These are phyloP conservation scores for Patiria miniata DNA, from an alignment of 35 echinoderm and acorn worm species.

Conservation along the genomic window DNA sequence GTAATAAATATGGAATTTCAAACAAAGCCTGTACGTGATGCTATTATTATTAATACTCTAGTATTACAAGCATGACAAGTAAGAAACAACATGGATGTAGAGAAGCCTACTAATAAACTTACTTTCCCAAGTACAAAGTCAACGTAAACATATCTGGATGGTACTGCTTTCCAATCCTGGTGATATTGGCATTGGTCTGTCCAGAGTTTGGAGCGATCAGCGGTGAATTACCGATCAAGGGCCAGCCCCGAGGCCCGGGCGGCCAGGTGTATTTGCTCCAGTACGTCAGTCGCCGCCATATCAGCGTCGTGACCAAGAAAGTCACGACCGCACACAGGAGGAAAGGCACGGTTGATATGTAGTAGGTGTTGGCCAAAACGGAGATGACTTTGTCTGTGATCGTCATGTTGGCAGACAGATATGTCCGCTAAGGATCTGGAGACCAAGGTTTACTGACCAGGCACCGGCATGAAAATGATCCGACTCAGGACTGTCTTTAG, in stretches of 20 bases:
- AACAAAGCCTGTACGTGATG: too few relatives aligned
- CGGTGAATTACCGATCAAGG: not conserved
- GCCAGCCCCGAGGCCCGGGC: not conserved
- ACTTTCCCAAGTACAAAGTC: conserved; percentile 7
- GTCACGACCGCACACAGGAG: not conserved
- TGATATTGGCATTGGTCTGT: not conserved
- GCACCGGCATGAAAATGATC: too few relatives aligned
- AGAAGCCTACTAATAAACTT: too few relatives aligned
- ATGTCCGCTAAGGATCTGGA: too few relatives aligned
- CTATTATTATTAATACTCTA: too few relatives aligned
- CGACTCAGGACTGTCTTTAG: too few relatives aligned
- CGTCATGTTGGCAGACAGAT: not conserved
- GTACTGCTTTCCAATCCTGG: conserved; percentile 1
- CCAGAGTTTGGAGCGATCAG: not conserved
- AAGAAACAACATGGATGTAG: too few relatives aligned
- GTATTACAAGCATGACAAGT: too few relatives aligned
- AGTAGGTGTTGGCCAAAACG: not conserved
- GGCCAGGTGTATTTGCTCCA: conserved; percentile 6
- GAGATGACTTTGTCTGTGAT: not conserved
- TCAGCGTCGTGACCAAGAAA: not conserved
- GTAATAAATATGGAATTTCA: too few relatives aligned
- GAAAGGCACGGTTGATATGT: not conserved
- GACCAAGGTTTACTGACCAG: too few relatives aligned
- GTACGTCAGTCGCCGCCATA: not conserved
- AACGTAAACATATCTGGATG: not conserved